Conservation (phyloP, 2,888 invertebrate species). For the Acrocera orbiculus region DNA sequence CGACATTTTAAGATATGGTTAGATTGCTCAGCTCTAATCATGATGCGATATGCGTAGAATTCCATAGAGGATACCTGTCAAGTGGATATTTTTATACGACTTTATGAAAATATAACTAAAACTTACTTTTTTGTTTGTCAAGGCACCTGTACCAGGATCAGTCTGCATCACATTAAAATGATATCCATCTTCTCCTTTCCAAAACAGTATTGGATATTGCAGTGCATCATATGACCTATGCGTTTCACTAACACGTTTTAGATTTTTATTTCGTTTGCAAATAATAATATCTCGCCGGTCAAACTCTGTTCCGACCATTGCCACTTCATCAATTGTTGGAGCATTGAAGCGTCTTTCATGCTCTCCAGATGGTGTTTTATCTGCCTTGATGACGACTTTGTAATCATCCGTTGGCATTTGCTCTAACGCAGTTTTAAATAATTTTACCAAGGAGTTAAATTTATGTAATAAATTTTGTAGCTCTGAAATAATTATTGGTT, state of each 20-base stretch:
- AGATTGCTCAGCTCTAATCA: slow-evolving; percentile 7
- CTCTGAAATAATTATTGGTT: background rate
- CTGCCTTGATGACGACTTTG: slow-evolving; percentile 21
- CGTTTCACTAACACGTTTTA: slow-evolving; percentile 14
- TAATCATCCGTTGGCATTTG: slow-evolving; percentile 19
- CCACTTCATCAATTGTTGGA: slow-evolving; percentile 22
- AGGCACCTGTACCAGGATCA: background rate
- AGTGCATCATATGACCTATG: slow-evolving; percentile 22
- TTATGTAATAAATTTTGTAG: slow-evolving; percentile 5
- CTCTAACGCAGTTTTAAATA: slow-evolving; percentile 20
- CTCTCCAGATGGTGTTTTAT: slow-evolving; percentile 19
- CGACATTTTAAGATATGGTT: slow-evolving; percentile 15
- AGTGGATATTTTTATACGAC: background rate
- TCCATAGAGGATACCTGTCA: slow-evolving; percentile 6
- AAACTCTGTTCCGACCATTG: slow-evolving; percentile 16
- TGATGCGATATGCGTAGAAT: slow-evolving; percentile 13
- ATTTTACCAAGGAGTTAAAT: slow-evolving; percentile 17
- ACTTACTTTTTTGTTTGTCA: background rate
- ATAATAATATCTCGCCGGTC: slow-evolving; percentile 17
- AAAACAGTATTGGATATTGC: slow-evolving; percentile 19
- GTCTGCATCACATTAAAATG: slow-evolving; percentile 12
- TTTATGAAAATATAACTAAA: background rate
- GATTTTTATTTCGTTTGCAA: slow-evolving; percentile 10
- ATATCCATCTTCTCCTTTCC: slow-evolving; percentile 16
- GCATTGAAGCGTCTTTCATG: slow-evolving; percentile 21